These are phyloP conservation scores for Eucriotettix oculatus DNA, from an alignment of 2,888 invertebrate genomes.

Conservation along the genomic window DNA sequence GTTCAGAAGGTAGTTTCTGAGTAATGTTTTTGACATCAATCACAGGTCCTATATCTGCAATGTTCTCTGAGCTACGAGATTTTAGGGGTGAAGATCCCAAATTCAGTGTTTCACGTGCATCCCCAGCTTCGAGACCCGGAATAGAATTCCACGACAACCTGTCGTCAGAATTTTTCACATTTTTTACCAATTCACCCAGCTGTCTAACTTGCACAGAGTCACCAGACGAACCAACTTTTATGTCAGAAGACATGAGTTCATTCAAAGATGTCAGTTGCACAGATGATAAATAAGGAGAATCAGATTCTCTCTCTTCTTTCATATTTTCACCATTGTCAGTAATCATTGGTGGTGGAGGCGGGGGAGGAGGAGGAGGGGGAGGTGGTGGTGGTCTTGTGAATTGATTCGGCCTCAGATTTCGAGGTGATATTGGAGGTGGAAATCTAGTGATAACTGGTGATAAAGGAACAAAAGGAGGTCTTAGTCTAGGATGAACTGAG, in stretches of 20 bases:
- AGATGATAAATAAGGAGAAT: not conserved
- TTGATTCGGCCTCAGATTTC: not conserved
- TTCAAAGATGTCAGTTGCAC: not conserved
- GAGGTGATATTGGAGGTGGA: not conserved
- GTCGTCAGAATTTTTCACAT: not conserved
- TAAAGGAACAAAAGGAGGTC: not conserved
- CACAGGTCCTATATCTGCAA: too few relatives aligned
- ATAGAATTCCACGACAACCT: too few relatives aligned
- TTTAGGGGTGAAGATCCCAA: too few relatives aligned
- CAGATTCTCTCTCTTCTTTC: too few relatives aligned
- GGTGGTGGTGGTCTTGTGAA: conserved; percentile 5
- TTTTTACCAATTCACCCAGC: not conserved
- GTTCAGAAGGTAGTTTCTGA: not conserved
- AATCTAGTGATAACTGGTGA: not conserved
- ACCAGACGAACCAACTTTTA: too few relatives aligned
- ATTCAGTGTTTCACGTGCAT: too few relatives aligned
- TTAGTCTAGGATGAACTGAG: conserved; percentile 1
- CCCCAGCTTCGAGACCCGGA: too few relatives aligned
- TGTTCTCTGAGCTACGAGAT: too few relatives aligned
- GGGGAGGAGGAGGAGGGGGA: conserved; percentile 5
- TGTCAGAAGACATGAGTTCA: not conserved
- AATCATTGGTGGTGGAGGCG: not conserved
- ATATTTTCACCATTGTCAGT: not conserved
- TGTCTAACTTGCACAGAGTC: too few relatives aligned
- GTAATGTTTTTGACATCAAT: not conserved